Base-by-base conservation (phyloP, 2,888 invertebrate genomes). In the Tanaodytes sp. region DNA sequence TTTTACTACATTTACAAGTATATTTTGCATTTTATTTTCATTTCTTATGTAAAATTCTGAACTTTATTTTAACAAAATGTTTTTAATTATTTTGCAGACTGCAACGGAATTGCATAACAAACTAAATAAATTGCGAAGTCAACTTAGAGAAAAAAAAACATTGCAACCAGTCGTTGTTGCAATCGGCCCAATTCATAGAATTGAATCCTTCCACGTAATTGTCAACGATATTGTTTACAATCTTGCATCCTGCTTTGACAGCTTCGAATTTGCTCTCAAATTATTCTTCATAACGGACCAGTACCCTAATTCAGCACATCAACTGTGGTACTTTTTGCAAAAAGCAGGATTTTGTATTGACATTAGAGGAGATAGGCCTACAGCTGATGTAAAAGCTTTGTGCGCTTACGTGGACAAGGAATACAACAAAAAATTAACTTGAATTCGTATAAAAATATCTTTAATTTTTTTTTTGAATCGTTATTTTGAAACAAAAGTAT, bases 261-360 rank as follows among this genome's bases (percentile, higher is more conserved):
- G 36, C 40, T 54, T 63, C 15, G 31, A 64, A 9, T 43, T 64
- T 14, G 64, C 45, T 5, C 14, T 52, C 2, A 45, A 62, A 33
- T 2, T 59, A 14, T 43, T 18, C 43, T 61, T 37, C 9, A n/a
- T 15, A 2, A 37, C 31, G 3, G 55, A 55, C 30, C 19, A 43
- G 27, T 67, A 57, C n/a, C 61, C 61, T 12, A 0, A 30, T 18
- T 1, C 1, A 1, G 43, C 67, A 0, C 8, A 15, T 14, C 43
- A 40, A 40, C 11, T 67, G 8, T 67, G 62, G 67, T 57, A 37
- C 15, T 67, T 67, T 45, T 33, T 67, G 6, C 67, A 67, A 18
- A 54, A 62, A 39, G 39, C 55, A 2, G 62, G 57, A n/a, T 67
- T 57, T 23, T 14, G 16, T 6, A 57, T 67, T 3, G 49, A 49